These are phyloP conservation scores for Drosophila siamana DNA, from an alignment of 2,888 invertebrate species.

Conservation along the genomic window DNA sequence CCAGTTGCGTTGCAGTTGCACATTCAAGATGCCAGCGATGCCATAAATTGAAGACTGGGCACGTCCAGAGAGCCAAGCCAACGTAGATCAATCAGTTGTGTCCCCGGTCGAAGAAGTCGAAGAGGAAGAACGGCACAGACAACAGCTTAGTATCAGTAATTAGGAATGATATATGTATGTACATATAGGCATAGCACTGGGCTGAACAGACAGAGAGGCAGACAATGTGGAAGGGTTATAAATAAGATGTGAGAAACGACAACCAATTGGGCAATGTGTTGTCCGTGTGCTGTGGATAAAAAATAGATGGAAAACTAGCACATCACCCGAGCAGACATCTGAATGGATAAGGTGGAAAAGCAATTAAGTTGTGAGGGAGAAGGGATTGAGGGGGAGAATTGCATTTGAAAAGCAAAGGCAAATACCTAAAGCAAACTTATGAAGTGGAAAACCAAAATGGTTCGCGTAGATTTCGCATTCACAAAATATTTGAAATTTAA, in stretches of 20 bases:
- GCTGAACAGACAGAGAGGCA: conserved; percentile 1
- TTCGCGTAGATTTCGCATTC: no score
- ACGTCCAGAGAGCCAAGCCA: conserved; percentile 50
- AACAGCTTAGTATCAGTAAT: conserved; percentile 75
- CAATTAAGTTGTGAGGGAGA: conserved; percentile 33
- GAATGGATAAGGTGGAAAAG: conserved; percentile 25
- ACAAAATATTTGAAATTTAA: no score
- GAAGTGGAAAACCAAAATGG: no score
- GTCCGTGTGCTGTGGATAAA: conserved; percentile 26
- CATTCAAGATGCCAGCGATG: conserved; percentile 28
- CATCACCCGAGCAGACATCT: conserved; percentile 17
- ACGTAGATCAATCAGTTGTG: conserved; percentile 64
- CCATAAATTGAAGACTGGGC: conserved; percentile 54
- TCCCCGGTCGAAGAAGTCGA: conserved; percentile 2
- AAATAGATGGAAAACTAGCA: conserved; percentile 29
- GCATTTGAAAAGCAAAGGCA: not conserved
- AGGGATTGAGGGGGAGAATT: not conserved
- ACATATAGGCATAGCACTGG: conserved; percentile 29
- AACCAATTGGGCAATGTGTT: conserved; percentile 49
- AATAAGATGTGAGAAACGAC: conserved; percentile 47
- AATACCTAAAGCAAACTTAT: not conserved
- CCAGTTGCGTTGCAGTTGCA: conserved; percentile 33
- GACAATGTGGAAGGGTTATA: conserved; percentile 63
- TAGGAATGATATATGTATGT: conserved; percentile 78
- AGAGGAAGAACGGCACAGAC: conserved; percentile 26